Conservation (phyloP, 2,888 invertebrate genomes). For the Rotaria macrura region DNA sequence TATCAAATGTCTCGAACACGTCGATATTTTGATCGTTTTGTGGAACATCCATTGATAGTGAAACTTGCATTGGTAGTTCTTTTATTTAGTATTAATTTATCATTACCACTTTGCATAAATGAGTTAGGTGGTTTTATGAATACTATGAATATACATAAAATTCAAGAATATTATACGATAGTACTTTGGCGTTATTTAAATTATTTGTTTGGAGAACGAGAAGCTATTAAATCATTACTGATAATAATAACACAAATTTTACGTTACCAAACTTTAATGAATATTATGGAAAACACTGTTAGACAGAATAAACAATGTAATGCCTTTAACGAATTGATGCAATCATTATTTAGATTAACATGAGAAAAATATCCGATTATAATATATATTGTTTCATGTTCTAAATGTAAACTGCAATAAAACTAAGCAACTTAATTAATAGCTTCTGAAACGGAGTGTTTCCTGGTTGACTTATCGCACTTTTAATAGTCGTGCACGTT, state of each 20-base stretch:
- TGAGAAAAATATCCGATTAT: no score
- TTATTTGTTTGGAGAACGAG: neutral
- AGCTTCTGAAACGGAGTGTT: no score
- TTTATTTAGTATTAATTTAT: neutral
- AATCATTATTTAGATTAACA: neutral
- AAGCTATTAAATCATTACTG: neutral
- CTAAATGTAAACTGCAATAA: no score
- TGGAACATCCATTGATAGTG: neutral
- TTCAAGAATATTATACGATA: neutral
- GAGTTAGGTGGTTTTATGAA: neutral
- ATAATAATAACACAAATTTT: neutral
- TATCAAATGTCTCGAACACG: neutral
- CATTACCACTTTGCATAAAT: neutral
- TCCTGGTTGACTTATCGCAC: no score
- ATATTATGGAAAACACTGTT: neutral
- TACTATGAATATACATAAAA: neutral
- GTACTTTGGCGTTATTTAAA: neutral
- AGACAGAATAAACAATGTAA: neutral
- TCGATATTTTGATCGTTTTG: neutral
- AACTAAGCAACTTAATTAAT: no score
- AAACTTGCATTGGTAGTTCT: neutral
- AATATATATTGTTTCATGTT: no score
- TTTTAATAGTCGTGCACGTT: no score
- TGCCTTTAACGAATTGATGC: neutral
- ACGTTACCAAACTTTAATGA: neutral